These are phyloP conservation scores for Conger conger DNA, from an alignment of 2,113 vertebrate genomes.

Conservation along the genomic window DNA sequence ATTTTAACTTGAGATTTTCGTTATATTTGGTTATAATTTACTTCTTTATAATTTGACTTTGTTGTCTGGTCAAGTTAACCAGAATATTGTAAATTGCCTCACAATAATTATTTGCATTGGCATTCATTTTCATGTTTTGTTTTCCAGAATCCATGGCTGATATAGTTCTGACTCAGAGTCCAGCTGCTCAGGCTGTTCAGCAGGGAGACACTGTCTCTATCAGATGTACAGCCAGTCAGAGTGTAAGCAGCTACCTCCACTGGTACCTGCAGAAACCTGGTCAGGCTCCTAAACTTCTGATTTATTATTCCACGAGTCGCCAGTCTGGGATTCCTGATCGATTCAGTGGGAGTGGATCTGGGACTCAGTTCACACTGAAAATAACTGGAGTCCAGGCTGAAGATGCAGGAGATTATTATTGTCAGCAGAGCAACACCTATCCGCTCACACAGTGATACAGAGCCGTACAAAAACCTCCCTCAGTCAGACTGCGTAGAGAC, in stretches of 20 bases:
- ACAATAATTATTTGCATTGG: too few species aligned
- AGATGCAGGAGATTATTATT: constrained; percentile 50
- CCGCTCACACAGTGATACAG: constrained; percentile 46
- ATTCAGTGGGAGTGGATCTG: constrained; percentile 4
- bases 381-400: constrained; percentile 13
- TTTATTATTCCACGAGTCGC: not conserved
- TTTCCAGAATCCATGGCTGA: too few species aligned
- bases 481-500: not conserved
- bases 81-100: too few species aligned
- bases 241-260: not conserved
- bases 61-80: too few species aligned
- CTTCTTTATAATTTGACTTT: too few species aligned
- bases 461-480: too few species aligned
- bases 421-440: not conserved
- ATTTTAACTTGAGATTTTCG: too few species aligned
- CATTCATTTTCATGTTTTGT: too few species aligned
- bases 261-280: not conserved
- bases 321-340: not conserved
- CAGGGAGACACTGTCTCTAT: not conserved
- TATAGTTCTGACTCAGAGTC: not conserved
- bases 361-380: constrained; percentile 2
- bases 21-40: too few species aligned
- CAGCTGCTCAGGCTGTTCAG: not conserved
- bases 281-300: too few species aligned
- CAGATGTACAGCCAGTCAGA: not conserved